Conservation (phyloP, 2,888 invertebrate species). For the Cosmopolites sordidus region DNA sequence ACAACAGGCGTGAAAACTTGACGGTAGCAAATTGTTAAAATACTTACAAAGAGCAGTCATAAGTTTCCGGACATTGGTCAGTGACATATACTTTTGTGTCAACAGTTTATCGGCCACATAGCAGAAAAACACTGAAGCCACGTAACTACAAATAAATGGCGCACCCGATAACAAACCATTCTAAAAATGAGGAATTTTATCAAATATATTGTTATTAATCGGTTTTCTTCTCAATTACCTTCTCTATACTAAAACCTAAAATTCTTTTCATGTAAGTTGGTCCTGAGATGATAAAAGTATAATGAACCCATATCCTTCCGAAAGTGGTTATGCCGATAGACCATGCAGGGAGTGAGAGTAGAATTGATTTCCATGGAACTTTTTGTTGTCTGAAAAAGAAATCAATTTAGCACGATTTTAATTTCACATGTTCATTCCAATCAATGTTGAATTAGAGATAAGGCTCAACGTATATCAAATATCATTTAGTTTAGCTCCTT, state of each 20-base stretch:
- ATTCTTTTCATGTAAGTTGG: slow-evolving; percentile 69
- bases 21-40: not conserved
- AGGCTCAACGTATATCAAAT: too few species aligned
- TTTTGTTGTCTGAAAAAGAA: slow-evolving; percentile 35
- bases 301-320: slow-evolving; percentile 72
- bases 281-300: slow-evolving; percentile 66
- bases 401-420: too few species aligned
- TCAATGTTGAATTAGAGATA: too few species aligned
- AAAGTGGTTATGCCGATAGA: slow-evolving; percentile 69
- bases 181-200: slow-evolving; percentile 48
- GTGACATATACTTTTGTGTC: slow-evolving; percentile 54
- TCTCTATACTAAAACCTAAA: slow-evolving; percentile 63
- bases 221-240: too few species aligned
- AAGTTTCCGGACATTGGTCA: slow-evolving; percentile 63
- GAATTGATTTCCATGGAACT: slow-evolving; percentile 63
- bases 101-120: slow-evolving; percentile 63
- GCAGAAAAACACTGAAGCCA: slow-evolving; percentile 67
- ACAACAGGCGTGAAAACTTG: too few species aligned
- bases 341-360: slow-evolving; percentile 64
- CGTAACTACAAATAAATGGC: slow-evolving; percentile 66
- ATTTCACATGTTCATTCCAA: not conserved
- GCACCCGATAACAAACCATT: slow-evolving; percentile 65
- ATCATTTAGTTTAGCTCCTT: too few species aligned
- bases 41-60: slow-evolving; percentile 58
- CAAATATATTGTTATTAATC: too few species aligned